These are phyloP conservation scores for Silvanus unidentatus DNA, from an alignment of 2,888 invertebrate genomes.

Conservation along the genomic window DNA sequence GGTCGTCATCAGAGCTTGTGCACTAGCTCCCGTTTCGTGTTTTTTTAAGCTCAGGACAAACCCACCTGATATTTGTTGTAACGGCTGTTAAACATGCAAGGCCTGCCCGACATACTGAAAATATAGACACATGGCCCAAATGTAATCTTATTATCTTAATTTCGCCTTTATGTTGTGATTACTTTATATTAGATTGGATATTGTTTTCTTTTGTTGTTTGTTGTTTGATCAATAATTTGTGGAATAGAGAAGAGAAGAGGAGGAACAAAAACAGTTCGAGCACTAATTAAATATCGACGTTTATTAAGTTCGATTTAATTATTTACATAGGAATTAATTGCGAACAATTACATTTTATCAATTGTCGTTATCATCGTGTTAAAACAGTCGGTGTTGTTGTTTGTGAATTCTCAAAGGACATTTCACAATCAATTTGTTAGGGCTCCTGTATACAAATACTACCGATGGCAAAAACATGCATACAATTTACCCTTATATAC, in stretches of 20 bases:
- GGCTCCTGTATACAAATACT: slow-evolving; percentile 16
- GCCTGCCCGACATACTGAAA: slow-evolving; percentile 17
- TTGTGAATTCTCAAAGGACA: slow-evolving; percentile 29
- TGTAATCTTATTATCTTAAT: slow-evolving; percentile 42
- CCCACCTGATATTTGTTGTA: slow-evolving; percentile 39
- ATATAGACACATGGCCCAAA: slow-evolving; percentile 33
- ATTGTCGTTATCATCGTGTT: slow-evolving; percentile 31
- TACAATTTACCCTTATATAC: slow-evolving; percentile 7
- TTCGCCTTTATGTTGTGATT: slow-evolving; percentile 36
- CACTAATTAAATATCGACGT: background rate
- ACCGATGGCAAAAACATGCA: slow-evolving; percentile 26
- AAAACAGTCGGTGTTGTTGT: slow-evolving; percentile 29
- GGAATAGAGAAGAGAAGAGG: too few relatives aligned
- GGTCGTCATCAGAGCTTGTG: too few relatives aligned
- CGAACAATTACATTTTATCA: slow-evolving; percentile 31
- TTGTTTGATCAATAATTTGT: slow-evolving; percentile 3
- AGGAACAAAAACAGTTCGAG: too few relatives aligned
- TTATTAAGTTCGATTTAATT: slow-evolving; percentile 2
- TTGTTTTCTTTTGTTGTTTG: slow-evolving; percentile 23
- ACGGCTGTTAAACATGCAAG: slow-evolving; percentile 40
- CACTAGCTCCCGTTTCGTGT: slow-evolving; percentile 12
- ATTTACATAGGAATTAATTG: slow-evolving; percentile 24
- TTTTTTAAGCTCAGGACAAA: slow-evolving; percentile 34
- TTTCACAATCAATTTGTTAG: slow-evolving; percentile 30
- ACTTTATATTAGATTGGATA: slow-evolving; percentile 27